Evolutionary conservation across 2,797 vertebrate species (phyloP).

Genomic region (Calcarius lapponicus): DNA sequence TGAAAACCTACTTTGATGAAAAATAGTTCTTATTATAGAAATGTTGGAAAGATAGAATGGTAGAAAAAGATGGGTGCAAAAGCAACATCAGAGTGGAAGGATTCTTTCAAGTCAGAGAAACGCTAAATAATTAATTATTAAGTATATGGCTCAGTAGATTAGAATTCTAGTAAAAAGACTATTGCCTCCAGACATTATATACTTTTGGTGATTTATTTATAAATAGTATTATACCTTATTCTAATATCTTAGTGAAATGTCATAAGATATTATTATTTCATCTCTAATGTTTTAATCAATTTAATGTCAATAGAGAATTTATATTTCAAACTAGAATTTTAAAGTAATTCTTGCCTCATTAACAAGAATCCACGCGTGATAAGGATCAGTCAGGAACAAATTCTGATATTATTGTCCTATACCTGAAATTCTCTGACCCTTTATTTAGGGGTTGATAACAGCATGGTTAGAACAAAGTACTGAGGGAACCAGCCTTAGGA

Average conservation of each 20-base stretch:
- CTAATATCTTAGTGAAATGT: not conserved
- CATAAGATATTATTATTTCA: not conserved
- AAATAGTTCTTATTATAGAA: not conserved
- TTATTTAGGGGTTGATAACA: not conserved
- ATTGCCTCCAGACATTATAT: not conserved
- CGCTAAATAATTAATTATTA: constrained; percentile 7
- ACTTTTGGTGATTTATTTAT: constrained; percentile 6
- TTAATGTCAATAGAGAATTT: not conserved
- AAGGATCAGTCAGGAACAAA: not conserved
- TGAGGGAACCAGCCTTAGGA: not conserved
- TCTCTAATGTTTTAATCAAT: not conserved
- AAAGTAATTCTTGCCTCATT: not conserved
- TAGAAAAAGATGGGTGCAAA: not conserved
- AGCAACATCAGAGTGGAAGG: not conserved
- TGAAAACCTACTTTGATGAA: not conserved
- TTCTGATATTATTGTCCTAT: not conserved
- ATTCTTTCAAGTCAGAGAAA: constrained; percentile 4
- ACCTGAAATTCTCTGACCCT: not conserved
- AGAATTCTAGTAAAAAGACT: not conserved
- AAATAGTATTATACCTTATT: not conserved
- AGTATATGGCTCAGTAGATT: not conserved
- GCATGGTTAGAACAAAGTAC: not conserved
- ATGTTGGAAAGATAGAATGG: not conserved
- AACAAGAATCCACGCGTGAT: not conserved
- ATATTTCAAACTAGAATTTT: not conserved